Evolutionary conservation across 2,888 invertebrate genomes (phyloP), one percentile per base, ranked within the genome.

Genomic region (Melieria picta): DNA sequence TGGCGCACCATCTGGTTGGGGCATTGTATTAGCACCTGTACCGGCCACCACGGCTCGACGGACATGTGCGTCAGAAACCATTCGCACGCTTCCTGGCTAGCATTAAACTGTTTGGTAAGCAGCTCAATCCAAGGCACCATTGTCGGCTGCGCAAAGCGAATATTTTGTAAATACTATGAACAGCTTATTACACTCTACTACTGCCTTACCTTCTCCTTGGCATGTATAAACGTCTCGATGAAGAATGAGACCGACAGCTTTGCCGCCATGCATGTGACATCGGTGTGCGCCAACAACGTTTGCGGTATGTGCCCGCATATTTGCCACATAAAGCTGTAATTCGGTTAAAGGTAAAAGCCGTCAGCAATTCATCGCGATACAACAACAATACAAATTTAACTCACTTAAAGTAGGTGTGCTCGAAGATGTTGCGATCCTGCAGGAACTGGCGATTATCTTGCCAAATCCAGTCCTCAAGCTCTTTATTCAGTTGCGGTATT

Each of bases 51-150:
- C 61, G 96, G 95, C 83, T 96, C 94, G 74, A 93, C 91, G 0
- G 96, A 94, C 96, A 97, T 97, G 83, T 95, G 94, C 74, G 95
- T 93, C 68, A 98, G 88, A 85, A 97, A 96, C 94, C 97, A 96
- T 84, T 96, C 92, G 67, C 95, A 94, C 2, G 95, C 95, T 67
- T 94, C 93, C 77, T 94, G 93, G 61, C 96, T 96, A 57, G 94
- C 92, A 87, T 96, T 96, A 85, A 97, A 97, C 86, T 97, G 97
- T 82, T 98, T 98, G 7, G 97, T 97, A 47, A 97, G 90, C 74
- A 97, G 86, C 85, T 98, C 97, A 72, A 97, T 97, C 97, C 97
- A 98, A 77, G 97, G 95, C 58, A 97, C 94, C 95, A 97, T 96
- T 1, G 97, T 97, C 5, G 97, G 97, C 92, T 94, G 80, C 46